Evolutionary conservation across 2,113 vertebrate genomes (phyloP).

Genomic region (Semicossyphus pulcher): DNA sequence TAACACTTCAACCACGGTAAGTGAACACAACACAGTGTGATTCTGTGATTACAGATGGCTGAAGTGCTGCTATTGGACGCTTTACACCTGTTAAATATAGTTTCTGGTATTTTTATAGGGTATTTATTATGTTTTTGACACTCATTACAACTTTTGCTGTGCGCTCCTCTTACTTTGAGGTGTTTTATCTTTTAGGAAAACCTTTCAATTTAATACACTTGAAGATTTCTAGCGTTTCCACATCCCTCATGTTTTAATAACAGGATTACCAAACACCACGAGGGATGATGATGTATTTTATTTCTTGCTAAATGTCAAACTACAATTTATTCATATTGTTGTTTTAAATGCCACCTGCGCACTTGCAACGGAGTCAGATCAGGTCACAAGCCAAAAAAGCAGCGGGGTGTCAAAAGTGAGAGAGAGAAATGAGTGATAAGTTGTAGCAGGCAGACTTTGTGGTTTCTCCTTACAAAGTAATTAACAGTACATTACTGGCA

Average conservation of each 20-base stretch:
- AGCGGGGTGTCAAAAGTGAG: constrained; percentile 52
- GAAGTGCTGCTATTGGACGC: background rate
- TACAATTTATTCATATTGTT: constrained; percentile 13
- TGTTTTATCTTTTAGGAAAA: background rate
- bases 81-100: constrained; percentile 7
- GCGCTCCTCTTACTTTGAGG: constrained; percentile 24
- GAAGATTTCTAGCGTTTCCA: background rate
- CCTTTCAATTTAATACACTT: background rate
- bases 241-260: background rate
- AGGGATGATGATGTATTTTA: constrained; percentile 3
- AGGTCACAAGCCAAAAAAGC: constrained; percentile 52
- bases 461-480: constrained; percentile 72
- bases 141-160: constrained; percentile 12
- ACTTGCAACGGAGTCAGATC: constrained; percentile 53
- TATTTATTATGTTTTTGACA: background rate
- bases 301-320: constrained; percentile 40
- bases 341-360: constrained; percentile 63
- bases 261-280: background rate
- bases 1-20: constrained; percentile 41
- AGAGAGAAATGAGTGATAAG: constrained; percentile 46
- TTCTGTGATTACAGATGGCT: constrained; percentile 6
- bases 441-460: constrained; percentile 42
- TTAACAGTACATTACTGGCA: constrained; percentile 75
- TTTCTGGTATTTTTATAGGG: background rate
- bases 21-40: constrained; percentile 56